Percentiles rank a stretch among this genome's conserved stretches.
Evolutionary conservation across 2,888 invertebrate genomes (phyloP).

Genomic region (Apeira syringaria): DNA sequence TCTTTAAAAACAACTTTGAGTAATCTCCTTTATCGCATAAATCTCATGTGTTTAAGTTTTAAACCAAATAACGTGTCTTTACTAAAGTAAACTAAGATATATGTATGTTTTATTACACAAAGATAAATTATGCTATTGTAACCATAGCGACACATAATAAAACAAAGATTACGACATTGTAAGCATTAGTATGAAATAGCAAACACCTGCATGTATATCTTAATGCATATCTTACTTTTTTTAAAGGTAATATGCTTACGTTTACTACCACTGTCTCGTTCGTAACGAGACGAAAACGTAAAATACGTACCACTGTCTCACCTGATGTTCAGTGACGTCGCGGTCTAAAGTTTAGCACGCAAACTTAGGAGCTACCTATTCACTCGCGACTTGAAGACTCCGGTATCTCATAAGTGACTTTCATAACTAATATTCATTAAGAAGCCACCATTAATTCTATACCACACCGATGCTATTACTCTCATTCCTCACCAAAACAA

Average conservation of each 20-base stretch:
- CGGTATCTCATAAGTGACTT: constrained; percentile 44
- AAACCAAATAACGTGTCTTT: constrained; percentile 15
- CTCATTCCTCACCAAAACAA: constrained; percentile 74
- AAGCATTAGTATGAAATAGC: constrained; percentile 10
- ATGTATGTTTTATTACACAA: constrained; percentile 2
- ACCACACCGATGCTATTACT: constrained; percentile 71
- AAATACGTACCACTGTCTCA: too few species aligned
- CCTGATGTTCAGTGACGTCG: too few species aligned
- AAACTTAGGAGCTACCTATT: too few species aligned
- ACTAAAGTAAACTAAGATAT: constrained; percentile 7
- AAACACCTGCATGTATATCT: constrained; percentile 14
- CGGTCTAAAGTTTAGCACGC: too few species aligned
- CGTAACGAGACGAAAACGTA: too few species aligned
- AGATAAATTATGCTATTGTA: constrained; percentile 12
- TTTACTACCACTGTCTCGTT: too few species aligned
- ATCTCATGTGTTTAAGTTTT: constrained; percentile 12
- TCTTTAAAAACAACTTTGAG: constrained; percentile 15
- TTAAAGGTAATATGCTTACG: too few species aligned
- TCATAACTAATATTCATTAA: constrained; percentile 77
- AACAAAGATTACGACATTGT: constrained; percentile 8
- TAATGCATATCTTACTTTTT: too few species aligned
- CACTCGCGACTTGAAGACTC: too few species aligned
- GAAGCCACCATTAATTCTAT: constrained; percentile 72
- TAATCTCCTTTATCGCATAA: constrained; percentile 17
- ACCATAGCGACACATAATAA: constrained; percentile 4